phyloP scores from a whole-genome alignment of 2,888 invertebrate species.

The Metopia argyrocephala region DNA sequence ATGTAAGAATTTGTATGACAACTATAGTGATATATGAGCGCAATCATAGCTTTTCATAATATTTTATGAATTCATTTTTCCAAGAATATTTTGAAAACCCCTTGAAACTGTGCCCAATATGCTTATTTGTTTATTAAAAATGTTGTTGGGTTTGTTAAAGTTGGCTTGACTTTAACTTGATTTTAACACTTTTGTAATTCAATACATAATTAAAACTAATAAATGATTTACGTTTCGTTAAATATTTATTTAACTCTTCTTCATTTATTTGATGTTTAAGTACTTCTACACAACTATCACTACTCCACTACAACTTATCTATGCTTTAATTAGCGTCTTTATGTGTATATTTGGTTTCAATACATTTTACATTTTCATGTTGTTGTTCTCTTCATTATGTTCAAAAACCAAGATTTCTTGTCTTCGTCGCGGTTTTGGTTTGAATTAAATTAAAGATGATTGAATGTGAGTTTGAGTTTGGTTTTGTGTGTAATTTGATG shows the following conservation, averaged over 20 bases:
- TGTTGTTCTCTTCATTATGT: not conserved
- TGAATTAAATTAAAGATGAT: not conserved
- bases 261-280: not conserved
- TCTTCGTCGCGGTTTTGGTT: not conserved
- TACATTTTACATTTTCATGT: not conserved
- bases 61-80: no score
- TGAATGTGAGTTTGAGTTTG: not conserved
- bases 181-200: slow-evolving; percentile 45
- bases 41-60: no score
- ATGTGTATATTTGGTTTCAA: slow-evolving; percentile 6
- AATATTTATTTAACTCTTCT: slow-evolving; percentile 44
- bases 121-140: no score
- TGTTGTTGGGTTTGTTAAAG: slow-evolving; percentile 31
- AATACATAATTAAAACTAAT: slow-evolving; percentile 28
- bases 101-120: no score
- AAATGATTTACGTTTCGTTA: slow-evolving; percentile 22
- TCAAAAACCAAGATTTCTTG: not conserved
- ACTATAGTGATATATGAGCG: no score
- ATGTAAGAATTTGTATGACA: no score
- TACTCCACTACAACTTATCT: not conserved
- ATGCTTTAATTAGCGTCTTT: slow-evolving; percentile 61
- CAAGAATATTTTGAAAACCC: no score
- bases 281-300: not conserved
- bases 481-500: not conserved
- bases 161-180: not conserved